Conservation (phyloP, 1,140 invertebrate genomes). For the Ceratosolen fusciceps region DNA sequence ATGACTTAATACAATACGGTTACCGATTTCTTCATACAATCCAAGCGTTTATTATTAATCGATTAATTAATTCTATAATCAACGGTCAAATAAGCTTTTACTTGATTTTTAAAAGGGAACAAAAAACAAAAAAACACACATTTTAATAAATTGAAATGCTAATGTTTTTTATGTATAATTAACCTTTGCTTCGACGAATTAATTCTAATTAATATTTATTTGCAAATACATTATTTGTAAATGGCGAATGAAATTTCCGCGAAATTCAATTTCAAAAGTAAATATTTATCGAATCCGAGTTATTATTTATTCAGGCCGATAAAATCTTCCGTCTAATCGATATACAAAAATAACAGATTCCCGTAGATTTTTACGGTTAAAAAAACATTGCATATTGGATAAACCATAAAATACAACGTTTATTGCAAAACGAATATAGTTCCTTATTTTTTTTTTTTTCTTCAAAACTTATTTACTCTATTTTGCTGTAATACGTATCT, state of each 20-base stretch:
- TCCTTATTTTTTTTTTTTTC: not conserved
- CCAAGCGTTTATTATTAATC: no score
- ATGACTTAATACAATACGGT: no score
- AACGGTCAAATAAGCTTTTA: no score
- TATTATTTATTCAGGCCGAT: slow-evolving; percentile 33
- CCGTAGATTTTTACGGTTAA: not conserved
- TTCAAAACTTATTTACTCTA: not conserved
- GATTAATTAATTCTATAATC: no score
- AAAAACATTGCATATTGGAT: not conserved
- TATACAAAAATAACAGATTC: slow-evolving; percentile 32
- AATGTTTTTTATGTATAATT: no score
- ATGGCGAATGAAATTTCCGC: not conserved
- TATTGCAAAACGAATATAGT: not conserved
- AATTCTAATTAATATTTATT: not conserved
- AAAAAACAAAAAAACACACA: no score
- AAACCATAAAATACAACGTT: not conserved
- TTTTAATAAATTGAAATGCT: no score
- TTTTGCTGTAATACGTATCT: no score
- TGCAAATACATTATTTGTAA: slow-evolving; percentile 14
- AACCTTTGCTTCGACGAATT: no score
- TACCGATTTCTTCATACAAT: no score
- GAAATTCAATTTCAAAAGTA: slow-evolving; percentile 38
- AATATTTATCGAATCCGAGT: slow-evolving; percentile 17
- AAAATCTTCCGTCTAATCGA: slow-evolving; percentile 29
- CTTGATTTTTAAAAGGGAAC: no score